phyloP scores from a whole-genome alignment of 2,888 invertebrate genomes.

The Apeira syringaria region DNA sequence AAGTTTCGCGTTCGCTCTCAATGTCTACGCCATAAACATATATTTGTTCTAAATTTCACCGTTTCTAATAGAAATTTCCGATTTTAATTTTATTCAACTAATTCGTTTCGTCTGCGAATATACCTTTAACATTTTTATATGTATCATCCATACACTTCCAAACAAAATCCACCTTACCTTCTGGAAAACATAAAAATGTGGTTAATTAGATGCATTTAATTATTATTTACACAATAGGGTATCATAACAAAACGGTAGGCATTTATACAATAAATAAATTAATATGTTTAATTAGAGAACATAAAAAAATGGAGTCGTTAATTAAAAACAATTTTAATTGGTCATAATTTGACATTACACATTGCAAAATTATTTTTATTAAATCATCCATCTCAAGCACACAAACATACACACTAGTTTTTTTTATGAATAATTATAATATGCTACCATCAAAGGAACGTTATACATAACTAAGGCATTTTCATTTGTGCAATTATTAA shows the following conservation, averaged over 20 bases:
- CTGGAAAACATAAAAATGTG: background rate
- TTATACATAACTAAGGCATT: slow-evolving; percentile 22
- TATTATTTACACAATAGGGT: slow-evolving; percentile 24
- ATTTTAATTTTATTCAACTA: too few species aligned
- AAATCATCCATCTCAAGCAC: slow-evolving; percentile 6
- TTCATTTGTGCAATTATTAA: slow-evolving; percentile 26
- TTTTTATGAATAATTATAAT: slow-evolving; percentile 1
- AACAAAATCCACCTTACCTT: too few species aligned
- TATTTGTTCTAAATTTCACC: too few species aligned
- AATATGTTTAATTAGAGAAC: slow-evolving; percentile 4
- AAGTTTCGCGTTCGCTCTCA: too few species aligned
- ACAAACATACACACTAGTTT: slow-evolving; percentile 1
- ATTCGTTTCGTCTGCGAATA: too few species aligned
- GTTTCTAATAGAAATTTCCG: too few species aligned
- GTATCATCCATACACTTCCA: too few species aligned
- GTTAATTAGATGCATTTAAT: background rate
- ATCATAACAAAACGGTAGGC: slow-evolving; percentile 20
- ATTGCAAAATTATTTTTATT: slow-evolving; percentile 16
- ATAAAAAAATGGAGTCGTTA: slow-evolving; percentile 6
- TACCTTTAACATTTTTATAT: too few species aligned
- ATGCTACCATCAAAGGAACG: slow-evolving; percentile 25
- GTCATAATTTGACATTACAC: slow-evolving; percentile 14
- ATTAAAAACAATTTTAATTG: slow-evolving; percentile 9
- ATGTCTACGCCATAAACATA: too few species aligned
- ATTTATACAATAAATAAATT: slow-evolving; percentile 11